These are phyloP conservation scores for Bungarus multicinctus DNA, from an alignment of 2,113 vertebrate genomes.

Conservation along the genomic window DNA sequence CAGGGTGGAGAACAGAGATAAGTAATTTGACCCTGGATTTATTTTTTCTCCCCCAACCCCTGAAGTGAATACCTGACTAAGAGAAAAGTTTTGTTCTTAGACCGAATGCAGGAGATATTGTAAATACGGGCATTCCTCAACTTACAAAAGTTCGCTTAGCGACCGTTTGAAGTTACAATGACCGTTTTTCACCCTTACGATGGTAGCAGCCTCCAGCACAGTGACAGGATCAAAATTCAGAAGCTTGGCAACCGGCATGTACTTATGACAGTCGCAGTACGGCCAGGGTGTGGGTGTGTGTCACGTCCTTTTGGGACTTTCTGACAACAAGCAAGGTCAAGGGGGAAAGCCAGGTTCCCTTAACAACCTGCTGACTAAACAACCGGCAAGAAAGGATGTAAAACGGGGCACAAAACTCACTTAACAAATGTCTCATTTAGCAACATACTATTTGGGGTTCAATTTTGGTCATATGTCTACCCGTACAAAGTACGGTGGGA, in stretches of 20 bases:
- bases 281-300: too few relatives aligned
- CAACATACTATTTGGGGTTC: neutral
- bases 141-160: neutral
- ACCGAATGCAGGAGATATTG: neutral
- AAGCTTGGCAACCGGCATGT: too few relatives aligned
- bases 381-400: neutral
- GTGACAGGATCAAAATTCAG: neutral
- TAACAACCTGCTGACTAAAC: too few relatives aligned
- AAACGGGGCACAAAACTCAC: neutral
- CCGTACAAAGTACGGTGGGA: neutral
- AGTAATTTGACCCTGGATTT: neutral
- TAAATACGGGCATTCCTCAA: neutral
- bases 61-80: neutral
- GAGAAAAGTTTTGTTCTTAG: neutral
- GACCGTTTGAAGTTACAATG: neutral
- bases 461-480: neutral
- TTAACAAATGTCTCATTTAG: neutral
- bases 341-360: too few relatives aligned
- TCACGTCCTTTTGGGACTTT: too few relatives aligned
- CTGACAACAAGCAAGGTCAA: too few relatives aligned
- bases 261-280: too few relatives aligned
- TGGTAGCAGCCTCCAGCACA: rapidly evolving
- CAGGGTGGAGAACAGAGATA: neutral
- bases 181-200: neutral
- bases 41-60: too few relatives aligned